Evolutionary conservation across 2,113 vertebrate species (phyloP).

Genomic region (Mormyrus lacerda): DNA sequence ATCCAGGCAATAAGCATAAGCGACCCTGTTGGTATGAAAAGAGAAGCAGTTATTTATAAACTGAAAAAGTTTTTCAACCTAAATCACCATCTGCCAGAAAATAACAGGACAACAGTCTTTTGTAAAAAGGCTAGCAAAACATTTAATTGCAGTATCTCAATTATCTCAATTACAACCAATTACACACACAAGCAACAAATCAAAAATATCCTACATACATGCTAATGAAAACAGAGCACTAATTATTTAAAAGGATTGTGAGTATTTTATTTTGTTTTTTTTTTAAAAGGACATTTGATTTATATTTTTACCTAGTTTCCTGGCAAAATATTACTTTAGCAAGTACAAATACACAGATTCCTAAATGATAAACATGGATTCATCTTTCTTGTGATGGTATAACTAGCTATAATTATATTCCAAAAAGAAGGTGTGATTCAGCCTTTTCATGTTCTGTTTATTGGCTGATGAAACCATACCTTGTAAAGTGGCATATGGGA

Average conservation of each 20-base stretch:
- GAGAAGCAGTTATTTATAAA: neutral
- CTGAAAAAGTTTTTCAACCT: neutral
- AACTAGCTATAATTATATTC: neutral
- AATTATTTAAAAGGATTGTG: neutral
- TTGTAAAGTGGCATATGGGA: neutral
- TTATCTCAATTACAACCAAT: neutral
- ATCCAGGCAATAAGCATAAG: slow-evolving; percentile 80
- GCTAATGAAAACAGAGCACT: neutral
- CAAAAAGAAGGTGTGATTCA: neutral
- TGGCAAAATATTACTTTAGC: neutral
- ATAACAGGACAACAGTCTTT: neutral
- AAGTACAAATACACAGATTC: neutral
- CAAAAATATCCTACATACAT: neutral
- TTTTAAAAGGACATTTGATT: neutral
- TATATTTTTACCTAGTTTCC: neutral
- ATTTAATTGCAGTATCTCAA: neutral
- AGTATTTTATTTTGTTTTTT: no score
- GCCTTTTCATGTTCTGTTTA: neutral
- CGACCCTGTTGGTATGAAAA: slow-evolving; percentile 49
- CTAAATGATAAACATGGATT: neutral
- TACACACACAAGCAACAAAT: neutral
- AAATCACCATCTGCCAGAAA: neutral
- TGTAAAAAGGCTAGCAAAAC: neutral
- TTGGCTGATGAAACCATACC: neutral
- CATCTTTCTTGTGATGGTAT: neutral